These are phyloP conservation scores for Campoletis raptor DNA, from an alignment of 2,888 invertebrate genomes.

Conservation along the genomic window DNA sequence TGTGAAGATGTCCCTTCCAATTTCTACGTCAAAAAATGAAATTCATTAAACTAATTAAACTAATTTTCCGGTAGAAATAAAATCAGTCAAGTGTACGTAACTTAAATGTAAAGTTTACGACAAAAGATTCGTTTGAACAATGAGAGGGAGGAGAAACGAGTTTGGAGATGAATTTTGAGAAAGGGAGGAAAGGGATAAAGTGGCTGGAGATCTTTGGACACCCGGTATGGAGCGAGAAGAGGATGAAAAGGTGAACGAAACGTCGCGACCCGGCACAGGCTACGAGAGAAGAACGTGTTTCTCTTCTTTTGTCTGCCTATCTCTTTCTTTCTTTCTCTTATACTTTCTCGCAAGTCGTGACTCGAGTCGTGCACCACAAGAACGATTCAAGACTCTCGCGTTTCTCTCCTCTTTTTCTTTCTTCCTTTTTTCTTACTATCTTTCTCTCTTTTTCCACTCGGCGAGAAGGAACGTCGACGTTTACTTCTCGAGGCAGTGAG, in stretches of 20 bases:
- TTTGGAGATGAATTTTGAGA: neutral
- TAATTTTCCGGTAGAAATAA: slow-evolving; percentile 1
- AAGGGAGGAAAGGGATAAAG: neutral
- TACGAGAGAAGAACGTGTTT: slow-evolving; percentile 64
- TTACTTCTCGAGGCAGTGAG: neutral
- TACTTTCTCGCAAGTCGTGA: slow-evolving; percentile 55
- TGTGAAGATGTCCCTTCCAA: neutral
- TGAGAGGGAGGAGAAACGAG: neutral
- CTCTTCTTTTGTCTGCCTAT: slow-evolving; percentile 62
- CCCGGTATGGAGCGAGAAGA: slow-evolving; percentile 55
- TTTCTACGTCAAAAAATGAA: neutral
- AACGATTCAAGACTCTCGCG: slow-evolving; percentile 54
- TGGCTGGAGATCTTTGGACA: slow-evolving; percentile 12
- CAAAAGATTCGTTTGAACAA: slow-evolving; percentile 6
- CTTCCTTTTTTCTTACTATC: neutral
- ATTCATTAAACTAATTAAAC: neutral
- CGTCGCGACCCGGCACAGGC: slow-evolving; percentile 66
- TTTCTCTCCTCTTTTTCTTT: slow-evolving; percentile 22
- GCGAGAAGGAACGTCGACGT: slow-evolving; percentile 4
- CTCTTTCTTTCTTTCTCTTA: slow-evolving; percentile 35
- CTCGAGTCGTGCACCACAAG: slow-evolving; percentile 55
- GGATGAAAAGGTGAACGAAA: slow-evolving; percentile 73
- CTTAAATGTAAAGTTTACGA: neutral
- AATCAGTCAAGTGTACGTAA: neutral
- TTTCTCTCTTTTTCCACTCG: neutral